Evolutionary conservation across 2,888 invertebrate genomes (phyloP).

Genomic region (Elysia crispata): DNA sequence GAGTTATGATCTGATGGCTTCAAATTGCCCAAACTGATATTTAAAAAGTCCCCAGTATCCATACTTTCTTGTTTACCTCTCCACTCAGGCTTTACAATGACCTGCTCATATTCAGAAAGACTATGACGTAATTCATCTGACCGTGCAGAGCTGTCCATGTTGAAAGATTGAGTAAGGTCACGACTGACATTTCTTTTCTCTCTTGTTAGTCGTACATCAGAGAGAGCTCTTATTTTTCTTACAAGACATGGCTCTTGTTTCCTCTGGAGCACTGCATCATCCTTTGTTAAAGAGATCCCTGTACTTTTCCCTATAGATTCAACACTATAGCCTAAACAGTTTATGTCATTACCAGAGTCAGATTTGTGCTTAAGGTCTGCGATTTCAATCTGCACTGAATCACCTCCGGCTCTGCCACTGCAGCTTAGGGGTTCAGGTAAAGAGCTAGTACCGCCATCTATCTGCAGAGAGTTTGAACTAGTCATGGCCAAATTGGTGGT

Average conservation of each 20-base stretch:
- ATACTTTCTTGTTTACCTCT: too few species aligned
- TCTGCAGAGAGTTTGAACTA: neutral
- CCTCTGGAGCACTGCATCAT: constrained; percentile 15
- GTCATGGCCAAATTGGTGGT: constrained; percentile 42
- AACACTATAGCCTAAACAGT: neutral
- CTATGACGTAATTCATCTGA: too few species aligned
- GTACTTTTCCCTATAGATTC: neutral
- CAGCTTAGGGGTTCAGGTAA: neutral
- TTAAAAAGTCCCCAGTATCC: too few species aligned
- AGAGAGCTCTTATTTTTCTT: constrained; percentile 39
- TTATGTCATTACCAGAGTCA: neutral
- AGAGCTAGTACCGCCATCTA: neutral
- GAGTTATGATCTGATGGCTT: too few species aligned
- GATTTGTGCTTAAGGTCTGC: neutral
- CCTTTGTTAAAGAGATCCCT: neutral
- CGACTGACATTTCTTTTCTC: constrained; percentile 47
- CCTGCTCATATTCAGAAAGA: too few species aligned
- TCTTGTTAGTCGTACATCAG: constrained; percentile 38
- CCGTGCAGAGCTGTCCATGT: neutral
- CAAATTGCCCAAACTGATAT: too few species aligned
- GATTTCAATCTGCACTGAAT: neutral
- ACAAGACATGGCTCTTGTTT: constrained; percentile 24
- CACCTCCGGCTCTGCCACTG: neutral
- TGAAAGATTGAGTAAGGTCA: constrained; percentile 47
- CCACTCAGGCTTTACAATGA: too few species aligned